phyloP scores from a whole-genome alignment of 2,797 vertebrate genomes.

The Muraenolepis orangiensis region DNA sequence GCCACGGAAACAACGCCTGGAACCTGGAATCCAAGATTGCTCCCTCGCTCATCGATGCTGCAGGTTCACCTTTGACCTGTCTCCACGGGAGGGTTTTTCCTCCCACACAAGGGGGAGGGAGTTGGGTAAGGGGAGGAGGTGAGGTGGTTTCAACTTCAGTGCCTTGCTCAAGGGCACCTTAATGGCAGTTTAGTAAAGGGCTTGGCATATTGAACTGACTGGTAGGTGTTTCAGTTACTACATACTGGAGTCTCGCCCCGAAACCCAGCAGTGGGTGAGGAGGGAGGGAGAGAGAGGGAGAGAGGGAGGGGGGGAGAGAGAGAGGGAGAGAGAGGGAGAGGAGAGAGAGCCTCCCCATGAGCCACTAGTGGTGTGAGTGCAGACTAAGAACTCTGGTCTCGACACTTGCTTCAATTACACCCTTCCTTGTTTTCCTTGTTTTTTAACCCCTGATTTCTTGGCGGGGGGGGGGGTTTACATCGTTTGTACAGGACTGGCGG shows the following conservation, averaged over 20 bases:
- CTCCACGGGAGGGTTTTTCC: neutral
- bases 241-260: neutral
- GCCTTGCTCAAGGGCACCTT: constrained; percentile 11
- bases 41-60: neutral
- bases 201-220: neutral
- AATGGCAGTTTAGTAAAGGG: neutral
- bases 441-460: neutral
- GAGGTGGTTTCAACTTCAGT: neutral
- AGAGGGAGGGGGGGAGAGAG: no score
- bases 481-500: neutral
- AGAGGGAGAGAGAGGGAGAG: no score
- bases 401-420: no score
- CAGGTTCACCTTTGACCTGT: neutral
- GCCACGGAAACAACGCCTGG: neutral
- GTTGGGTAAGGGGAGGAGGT: neutral
- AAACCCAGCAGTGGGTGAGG: no score
- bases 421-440: no score
- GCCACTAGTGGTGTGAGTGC: no score
- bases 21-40: no score
- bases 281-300: no score
- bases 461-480: neutral
- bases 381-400: no score
- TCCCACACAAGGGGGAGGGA: neutral
- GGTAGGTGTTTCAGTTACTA: neutral
- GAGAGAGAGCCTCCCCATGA: no score